Evolutionary conservation across 2,888 invertebrate genomes (phyloP), one percentile per base, ranked within the genome.

Genomic region (Parelbella ahira): DNA sequence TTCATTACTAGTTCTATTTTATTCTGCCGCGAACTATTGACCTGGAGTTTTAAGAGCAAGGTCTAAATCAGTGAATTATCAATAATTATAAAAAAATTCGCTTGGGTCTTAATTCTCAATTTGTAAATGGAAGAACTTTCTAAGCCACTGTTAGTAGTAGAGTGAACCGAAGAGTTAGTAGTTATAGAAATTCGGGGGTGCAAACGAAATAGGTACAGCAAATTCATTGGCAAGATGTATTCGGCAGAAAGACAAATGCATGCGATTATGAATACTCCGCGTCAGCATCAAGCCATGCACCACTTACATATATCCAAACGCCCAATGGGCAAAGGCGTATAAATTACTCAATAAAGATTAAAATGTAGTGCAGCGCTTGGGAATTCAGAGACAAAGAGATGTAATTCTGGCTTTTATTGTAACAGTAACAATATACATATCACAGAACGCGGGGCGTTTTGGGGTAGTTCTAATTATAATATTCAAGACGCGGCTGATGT

Each of bases 391-490:
- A 74, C 58, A 57, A 68, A 64, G 61, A 69, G 64, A 62, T 63
- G 71, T 59, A 66, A 58, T 74, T 76, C 73, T 67, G 68, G 71
- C 49, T 73, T 86, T 87, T 86, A 86, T 83, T 87, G 76, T 84
- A 87, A 86, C 84, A 83, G 67, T 84, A 87, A 87, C 81, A 83
- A 78, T 82, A 75, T 79, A 82, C 79, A 80, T 86, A 87, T 87
- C 87, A 87, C 86, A 87, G 86, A 83, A 84, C 87, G 86, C 86
- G 86, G 84, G 84, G 86, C 87, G 83, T 81, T 84, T 81, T 76
- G 82, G 83, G 86, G 80, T 71, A 67, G 64, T 67, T 66, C 62
- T 63, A 61, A 59, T 58, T 51, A 58, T 58, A 60, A 63, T 59
- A 64, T 72, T 68, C 68, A 71, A 68, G 71, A 68, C 69, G 70